These are phyloP conservation scores for Tretioscincus oriximinensis DNA, from an alignment of 2,113 vertebrate species.

Conservation along the genomic window DNA sequence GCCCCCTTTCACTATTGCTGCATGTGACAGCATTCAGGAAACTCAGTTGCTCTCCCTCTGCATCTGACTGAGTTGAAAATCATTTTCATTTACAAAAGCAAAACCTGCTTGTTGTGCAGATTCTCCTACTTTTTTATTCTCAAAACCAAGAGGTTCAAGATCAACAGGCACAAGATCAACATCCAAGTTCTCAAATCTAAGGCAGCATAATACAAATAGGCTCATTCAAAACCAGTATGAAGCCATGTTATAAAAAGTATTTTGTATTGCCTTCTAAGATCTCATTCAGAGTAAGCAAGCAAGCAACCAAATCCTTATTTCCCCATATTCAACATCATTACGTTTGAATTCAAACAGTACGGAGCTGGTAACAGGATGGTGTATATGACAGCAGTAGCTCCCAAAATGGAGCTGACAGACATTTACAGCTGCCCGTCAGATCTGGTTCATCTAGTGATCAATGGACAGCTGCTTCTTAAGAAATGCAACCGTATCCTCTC, in stretches of 20 bases:
- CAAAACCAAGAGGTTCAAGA: too few species aligned
- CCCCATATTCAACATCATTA: neutral
- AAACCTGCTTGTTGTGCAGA: too few species aligned
- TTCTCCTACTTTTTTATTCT: too few species aligned
- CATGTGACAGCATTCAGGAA: too few species aligned
- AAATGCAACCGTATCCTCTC: neutral
- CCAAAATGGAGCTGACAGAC: slow-evolving; percentile 1
- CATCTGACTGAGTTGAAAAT: too few species aligned
- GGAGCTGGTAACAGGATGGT: slow-evolving; percentile 10
- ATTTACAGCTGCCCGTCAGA: slow-evolving; percentile 3
- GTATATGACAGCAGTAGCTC: neutral
- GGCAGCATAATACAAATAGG: neutral
- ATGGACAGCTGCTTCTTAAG: slow-evolving; percentile 49
- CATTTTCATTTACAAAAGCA: too few species aligned
- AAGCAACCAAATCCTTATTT: neutral
- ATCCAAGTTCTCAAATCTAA: too few species aligned
- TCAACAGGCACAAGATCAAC: too few species aligned
- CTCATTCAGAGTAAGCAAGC: too few species aligned
- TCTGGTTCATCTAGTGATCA: slow-evolving; percentile 29
- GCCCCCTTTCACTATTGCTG: too few species aligned
- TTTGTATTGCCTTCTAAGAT: neutral
- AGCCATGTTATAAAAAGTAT: neutral
- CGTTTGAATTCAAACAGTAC: neutral
- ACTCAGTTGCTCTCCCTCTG: too few species aligned
- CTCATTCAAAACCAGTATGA: neutral